Evolutionary conservation across 2,797 vertebrate species (phyloP), one percentile per base, ranked within the genome.

Genomic region (Spheniscus humboldti): DNA sequence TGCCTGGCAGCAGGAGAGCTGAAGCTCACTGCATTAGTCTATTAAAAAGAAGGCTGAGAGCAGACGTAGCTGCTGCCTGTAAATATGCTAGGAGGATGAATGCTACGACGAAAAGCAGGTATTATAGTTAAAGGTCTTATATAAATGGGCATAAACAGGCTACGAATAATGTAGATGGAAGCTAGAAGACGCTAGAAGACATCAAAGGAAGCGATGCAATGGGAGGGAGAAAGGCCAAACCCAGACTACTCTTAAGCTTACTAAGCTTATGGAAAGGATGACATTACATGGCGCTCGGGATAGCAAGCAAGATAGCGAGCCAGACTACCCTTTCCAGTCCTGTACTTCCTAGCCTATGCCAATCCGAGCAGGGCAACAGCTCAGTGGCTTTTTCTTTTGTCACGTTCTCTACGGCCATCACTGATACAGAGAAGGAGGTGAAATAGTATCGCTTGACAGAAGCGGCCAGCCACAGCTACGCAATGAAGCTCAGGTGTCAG

Each of bases 81-180:
- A 91, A 89, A 91, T 87, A 90, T 3, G 33, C 37, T 62, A 88
- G 75, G 24, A 91, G 55, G 50, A 85, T 28, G 67, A 91, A 79
- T 13, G 27, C 71, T 60, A 87, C 48, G 48, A 90, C 24, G 31
- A 88, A 91, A 91, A 94, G 30, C 16, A 95, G 85, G 72, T 87
- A 68, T 71, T 74, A 18, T 6, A 90, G 74, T n/a, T 94, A 71
- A 93, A 86, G 60, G 37, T 63, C 91, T 90, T 79, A 77, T 13
- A 67, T 67, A 91, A 89, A 87, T 30, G 35, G 45, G 37, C 56
- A 82, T 78, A 67, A 94, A 91, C 37, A 91, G 82, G 68, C 18
- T 43, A 41, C 19, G 12, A 75, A 62, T 57, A 69, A 83, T 20
- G 25, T 3, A 72, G 31, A 53, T 22, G 24, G 33, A 90, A 94